phyloP scores from a whole-genome alignment of 1,140 invertebrate genomes.

The Penaeus indicus region DNA sequence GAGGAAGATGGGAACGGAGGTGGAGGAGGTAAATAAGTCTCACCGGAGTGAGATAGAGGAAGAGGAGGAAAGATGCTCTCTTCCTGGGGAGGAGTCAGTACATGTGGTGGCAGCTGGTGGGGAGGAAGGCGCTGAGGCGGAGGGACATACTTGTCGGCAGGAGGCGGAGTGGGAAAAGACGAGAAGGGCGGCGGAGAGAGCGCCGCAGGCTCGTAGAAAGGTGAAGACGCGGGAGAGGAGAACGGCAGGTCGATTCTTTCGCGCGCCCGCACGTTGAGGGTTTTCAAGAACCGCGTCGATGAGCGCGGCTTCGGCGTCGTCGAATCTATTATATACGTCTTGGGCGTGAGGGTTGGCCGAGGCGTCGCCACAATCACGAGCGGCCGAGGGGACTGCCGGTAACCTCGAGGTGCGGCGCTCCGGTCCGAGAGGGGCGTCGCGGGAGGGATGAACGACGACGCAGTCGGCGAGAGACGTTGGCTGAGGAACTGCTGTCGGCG shows the following conservation, averaged over 20 bases:
- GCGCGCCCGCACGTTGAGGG: neutral
- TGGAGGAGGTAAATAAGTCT: neutral
- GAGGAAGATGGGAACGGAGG: neutral
- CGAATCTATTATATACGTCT: neutral
- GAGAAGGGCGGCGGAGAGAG: neutral
- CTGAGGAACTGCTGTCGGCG: neutral
- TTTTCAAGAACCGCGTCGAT: neutral
- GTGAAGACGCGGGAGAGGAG: neutral
- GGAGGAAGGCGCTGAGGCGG: slow-evolving; percentile 32
- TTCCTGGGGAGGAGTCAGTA: slow-evolving; percentile 17
- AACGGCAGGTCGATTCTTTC: neutral
- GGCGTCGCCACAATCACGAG: neutral
- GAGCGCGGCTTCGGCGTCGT: neutral
- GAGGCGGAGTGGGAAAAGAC: neutral
- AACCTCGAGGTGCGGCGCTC: no score
- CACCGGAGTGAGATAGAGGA: neutral
- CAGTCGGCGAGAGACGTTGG: neutral
- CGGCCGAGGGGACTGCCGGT: neutral
- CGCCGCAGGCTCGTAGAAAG: neutral
- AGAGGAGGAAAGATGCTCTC: neutral
- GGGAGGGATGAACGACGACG: slow-evolving; percentile 5
- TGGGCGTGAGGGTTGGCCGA: no score
- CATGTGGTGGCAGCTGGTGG: slow-evolving; percentile 24
- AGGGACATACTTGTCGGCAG: neutral
- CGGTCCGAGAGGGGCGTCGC: neutral